Conservation (phyloP, 2,113 vertebrate genomes). For the Actenoides lindsayi region DNA sequence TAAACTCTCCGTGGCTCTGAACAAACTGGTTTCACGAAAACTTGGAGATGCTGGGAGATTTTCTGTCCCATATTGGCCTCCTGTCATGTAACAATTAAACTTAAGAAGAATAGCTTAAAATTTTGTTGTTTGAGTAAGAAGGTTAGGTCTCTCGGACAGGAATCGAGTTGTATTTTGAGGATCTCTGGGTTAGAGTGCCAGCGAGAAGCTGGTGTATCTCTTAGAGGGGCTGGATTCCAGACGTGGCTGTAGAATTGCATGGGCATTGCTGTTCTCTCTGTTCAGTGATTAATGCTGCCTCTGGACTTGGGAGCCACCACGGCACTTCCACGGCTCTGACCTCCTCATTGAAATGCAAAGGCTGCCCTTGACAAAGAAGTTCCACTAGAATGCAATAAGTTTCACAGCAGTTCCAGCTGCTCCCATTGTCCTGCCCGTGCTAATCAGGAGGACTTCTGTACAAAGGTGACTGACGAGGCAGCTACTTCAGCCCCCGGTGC, state of each 20-base stretch:
- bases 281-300: neutral
- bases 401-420: neutral
- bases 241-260: neutral
- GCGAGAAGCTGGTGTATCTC: neutral
- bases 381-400: neutral
- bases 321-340: neutral
- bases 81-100: neutral
- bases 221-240: neutral
- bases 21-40: neutral
- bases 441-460: neutral
- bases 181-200: neutral
- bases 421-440: neutral
- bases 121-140: neutral
- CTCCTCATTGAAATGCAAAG: neutral
- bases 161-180: neutral
- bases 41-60: neutral
- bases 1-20: neutral
- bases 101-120: neutral
- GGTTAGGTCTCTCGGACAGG: neutral
- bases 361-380: neutral
- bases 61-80: neutral
- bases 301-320: neutral
- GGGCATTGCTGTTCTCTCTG: neutral
- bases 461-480: neutral
- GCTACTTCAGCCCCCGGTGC: neutral